phyloP scores from a whole-genome alignment of 2,888 invertebrate species.

The Stramonita haemastoma region DNA sequence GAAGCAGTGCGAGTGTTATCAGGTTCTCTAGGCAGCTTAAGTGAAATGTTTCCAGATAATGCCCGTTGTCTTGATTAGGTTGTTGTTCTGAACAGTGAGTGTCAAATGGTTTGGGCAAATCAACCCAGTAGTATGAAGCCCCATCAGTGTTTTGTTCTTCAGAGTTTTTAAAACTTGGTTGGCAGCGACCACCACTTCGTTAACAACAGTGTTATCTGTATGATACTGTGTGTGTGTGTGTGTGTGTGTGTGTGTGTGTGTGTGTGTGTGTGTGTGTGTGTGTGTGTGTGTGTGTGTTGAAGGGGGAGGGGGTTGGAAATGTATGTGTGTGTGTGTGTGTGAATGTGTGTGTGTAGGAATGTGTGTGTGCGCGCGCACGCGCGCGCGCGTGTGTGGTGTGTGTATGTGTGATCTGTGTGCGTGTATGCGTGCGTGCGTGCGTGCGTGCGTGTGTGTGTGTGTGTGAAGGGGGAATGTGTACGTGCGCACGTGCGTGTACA shows the following conservation, averaged over 20 bases:
- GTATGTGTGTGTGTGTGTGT: slow-evolving; percentile 25
- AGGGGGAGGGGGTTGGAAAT: neutral
- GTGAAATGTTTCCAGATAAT: no score
- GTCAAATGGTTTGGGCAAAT: no score
- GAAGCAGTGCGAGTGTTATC: no score
- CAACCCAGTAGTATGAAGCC: no score
- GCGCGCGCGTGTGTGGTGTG: neutral
- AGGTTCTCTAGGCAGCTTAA: no score
- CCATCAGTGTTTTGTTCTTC: no score
- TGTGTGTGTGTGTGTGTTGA: slow-evolving; percentile 12
- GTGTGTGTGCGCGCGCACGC: neutral
- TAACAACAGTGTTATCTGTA: no score
- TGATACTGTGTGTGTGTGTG: neutral
- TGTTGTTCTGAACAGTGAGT: no score
- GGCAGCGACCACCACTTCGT: no score
- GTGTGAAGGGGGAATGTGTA: neutral
- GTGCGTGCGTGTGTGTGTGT: slow-evolving; percentile 25
- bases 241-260: neutral
- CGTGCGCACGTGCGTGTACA: neutral
- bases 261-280: slow-evolving; percentile 18
- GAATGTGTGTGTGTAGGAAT: neutral
- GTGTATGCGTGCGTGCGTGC: neutral
- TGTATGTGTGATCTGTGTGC: neutral
- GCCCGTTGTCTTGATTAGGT: no score
- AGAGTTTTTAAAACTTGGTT: no score